These are phyloP conservation scores for Numida meleagris DNA, from an alignment of 2,113 vertebrate genomes.

Conservation along the genomic window DNA sequence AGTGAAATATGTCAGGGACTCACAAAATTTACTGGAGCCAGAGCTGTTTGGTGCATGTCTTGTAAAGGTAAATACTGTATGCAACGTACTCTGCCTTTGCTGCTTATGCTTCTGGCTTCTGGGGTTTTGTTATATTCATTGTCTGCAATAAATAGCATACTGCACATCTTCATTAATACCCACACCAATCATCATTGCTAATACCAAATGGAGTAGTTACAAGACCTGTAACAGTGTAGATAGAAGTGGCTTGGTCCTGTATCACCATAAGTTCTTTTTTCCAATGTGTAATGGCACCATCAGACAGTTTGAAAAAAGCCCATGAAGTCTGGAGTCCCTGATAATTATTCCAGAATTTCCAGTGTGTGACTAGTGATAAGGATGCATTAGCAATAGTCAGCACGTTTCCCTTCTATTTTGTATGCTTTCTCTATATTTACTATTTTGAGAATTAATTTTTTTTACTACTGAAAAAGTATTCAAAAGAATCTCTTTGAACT, in stretches of 20 bases:
- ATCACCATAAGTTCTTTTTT: background rate
- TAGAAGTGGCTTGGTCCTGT: background rate
- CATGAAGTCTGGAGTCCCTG: background rate
- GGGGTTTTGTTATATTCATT: background rate
- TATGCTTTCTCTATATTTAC: background rate
- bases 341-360: background rate
- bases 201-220: background rate
- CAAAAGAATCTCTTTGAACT: background rate
- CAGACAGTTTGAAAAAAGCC: background rate
- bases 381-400: background rate
- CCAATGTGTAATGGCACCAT: background rate
- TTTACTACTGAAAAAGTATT: background rate
- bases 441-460: background rate
- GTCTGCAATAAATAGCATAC: background rate
- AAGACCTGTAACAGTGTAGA: background rate
- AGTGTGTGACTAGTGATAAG: background rate
- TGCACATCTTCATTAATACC: background rate
- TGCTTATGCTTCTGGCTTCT: background rate
- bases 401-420: background rate
- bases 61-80: background rate
- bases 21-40: background rate
- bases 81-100: background rate
- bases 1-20: background rate
- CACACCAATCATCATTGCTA: rapidly evolving
- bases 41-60: background rate